Base-by-base conservation (phyloP, 2,113 vertebrate species). In the Pimephales promelas region DNA sequence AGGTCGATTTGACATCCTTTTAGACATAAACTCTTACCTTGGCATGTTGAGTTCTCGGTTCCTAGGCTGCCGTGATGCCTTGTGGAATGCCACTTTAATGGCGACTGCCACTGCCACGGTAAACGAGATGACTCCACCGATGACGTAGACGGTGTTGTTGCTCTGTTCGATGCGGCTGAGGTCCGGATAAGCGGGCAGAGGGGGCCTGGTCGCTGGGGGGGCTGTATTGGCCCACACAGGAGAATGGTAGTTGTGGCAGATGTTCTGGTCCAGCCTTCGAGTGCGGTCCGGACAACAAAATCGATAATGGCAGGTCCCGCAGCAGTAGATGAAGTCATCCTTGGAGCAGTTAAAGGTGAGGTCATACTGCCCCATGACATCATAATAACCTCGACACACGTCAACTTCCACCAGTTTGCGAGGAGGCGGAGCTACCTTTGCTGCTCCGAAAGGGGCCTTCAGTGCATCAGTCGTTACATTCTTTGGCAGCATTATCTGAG, bases 331-430 rank as follows among this genome's bases (percentile, higher is more conserved):
- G 91, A 94, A 98, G 78, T 91, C 91, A 84, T 96, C 96, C 2
- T 96, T 96, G 89, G 95, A 96, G 90, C 97, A 98, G 92, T 97
- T 97, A 92, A 98, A 98, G 34, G 96, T 91, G 43, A 91, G 92
- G 89, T 98, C 97, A 43, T 95, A 97, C 83, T 98, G 97, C 84
- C 97, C 97, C 96, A 97, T 97, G 24, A 98, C 97, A 0, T 98
- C 97, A 74, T 96, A 98, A 87, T 98, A 98, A 49, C 96, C 96
- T 31, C 94, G 93, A 87, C 97, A 98, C 31, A 94, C 94, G 36
- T 98, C 96, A 16, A 93, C 90, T 7, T 94, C 93, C 20, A 95
- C 92, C 24, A 93, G 87, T 4, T 92, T 91, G 22, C 92, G 93
- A 40, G 88, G 91, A 16, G 92, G 89, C 20, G 93, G 92, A 11